Evolutionary conservation across 2,113 vertebrate species (phyloP).

Genomic region (Psephotus haematonotus): DNA sequence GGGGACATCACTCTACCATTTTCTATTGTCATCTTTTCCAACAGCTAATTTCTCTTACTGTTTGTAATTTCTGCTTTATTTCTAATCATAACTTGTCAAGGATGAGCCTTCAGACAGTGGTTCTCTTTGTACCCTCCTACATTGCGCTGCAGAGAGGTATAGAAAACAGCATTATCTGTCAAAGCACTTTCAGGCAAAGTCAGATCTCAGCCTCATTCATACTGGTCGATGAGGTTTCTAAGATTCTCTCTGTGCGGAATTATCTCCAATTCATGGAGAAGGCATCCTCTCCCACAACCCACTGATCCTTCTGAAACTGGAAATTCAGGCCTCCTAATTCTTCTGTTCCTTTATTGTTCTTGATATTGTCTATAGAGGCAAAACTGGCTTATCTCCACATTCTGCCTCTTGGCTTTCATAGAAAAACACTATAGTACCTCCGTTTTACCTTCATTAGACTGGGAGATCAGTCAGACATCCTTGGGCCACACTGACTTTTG

Average conservation of each 20-base stretch:
- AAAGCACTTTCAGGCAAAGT: not conserved
- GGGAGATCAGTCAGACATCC: not conserved
- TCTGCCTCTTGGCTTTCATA: not conserved
- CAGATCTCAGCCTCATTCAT: not conserved
- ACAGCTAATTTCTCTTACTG: not conserved
- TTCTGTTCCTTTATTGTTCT: not conserved
- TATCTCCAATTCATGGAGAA: not conserved
- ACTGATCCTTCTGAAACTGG: not conserved
- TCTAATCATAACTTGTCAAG: not conserved
- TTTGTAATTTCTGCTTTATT: not conserved
- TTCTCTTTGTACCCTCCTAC: not conserved
- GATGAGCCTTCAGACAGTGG: not conserved
- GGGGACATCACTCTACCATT: not conserved
- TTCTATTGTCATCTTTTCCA: not conserved
- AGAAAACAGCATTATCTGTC: not conserved
- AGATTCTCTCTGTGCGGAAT: not conserved
- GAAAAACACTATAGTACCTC: not conserved
- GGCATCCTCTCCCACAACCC: not conserved
- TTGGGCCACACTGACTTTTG: no score
- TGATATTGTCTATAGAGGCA: not conserved
- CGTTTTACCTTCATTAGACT: not conserved
- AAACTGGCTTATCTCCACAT: not conserved
- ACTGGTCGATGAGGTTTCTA: not conserved
- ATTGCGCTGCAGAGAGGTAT: not conserved
- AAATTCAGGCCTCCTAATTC: not conserved